These are phyloP conservation scores for Novumbra hubbsi DNA, from an alignment of 2,797 vertebrate genomes.

Conservation along the genomic window DNA sequence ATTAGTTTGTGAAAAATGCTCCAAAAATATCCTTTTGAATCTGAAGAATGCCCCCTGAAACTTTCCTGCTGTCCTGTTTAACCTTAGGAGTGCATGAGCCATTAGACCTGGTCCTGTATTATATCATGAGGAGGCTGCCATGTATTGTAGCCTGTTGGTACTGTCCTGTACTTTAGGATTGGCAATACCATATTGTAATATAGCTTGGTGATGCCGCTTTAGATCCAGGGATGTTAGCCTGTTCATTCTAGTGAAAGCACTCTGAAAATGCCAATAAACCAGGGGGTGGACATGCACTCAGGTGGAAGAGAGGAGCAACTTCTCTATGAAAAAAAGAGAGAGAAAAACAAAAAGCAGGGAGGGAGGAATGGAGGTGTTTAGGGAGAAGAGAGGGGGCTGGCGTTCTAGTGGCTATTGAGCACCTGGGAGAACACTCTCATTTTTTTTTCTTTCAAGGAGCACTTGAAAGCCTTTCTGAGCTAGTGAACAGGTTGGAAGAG, in stretches of 20 bases:
- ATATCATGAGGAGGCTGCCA: too few species aligned
- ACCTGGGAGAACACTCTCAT: conserved; percentile 79
- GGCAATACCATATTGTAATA: too few species aligned
- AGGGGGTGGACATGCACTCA: conserved; percentile 66
- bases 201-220: not conserved
- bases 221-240: conserved; percentile 39
- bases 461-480: conserved; percentile 88
- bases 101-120: too few species aligned
- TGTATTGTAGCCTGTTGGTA: too few species aligned
- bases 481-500: conserved; percentile 82
- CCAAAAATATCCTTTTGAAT: too few species aligned
- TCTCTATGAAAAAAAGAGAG: conserved; percentile 54
- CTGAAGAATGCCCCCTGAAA: too few species aligned
- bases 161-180: too few species aligned
- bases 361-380: conserved; percentile 73
- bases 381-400: conserved; percentile 66
- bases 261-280: conserved; percentile 42
- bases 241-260: conserved; percentile 64
- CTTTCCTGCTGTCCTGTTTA: too few species aligned
- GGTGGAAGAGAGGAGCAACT: conserved; percentile 73
- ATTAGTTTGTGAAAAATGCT: too few species aligned
- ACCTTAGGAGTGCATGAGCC: too few species aligned
- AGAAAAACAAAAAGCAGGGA: conserved; percentile 59
- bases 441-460: conserved; percentile 81
- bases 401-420: conserved; percentile 75